Conservation (phyloP, 2,797 vertebrate species). For the Acridotheres tristis region DNA sequence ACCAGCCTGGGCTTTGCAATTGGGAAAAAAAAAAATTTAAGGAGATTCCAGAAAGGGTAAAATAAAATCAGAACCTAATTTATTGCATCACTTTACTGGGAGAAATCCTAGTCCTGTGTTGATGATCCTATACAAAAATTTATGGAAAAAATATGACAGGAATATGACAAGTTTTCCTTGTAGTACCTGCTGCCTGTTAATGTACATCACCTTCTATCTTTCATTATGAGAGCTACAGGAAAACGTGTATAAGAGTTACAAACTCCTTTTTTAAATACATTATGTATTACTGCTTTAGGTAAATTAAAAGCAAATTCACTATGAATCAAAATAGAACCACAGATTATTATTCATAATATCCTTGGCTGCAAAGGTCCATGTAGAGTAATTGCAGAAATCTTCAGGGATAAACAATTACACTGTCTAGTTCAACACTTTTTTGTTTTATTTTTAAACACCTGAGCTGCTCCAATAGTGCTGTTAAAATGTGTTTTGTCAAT, state of each 20-base stretch:
- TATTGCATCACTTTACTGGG: background rate
- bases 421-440: background rate
- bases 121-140: background rate
- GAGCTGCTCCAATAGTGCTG: background rate
- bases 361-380: background rate
- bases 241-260: background rate
- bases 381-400: background rate
- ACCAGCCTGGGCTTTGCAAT: background rate
- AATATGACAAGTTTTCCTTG: background rate
- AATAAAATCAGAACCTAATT: background rate
- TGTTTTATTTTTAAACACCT: background rate
- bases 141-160: background rate
- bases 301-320: background rate
- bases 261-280: background rate
- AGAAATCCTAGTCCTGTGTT: background rate
- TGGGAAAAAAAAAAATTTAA: background rate
- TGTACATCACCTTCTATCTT: background rate
- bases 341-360: background rate
- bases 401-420: background rate
- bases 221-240: background rate
- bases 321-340: background rate
- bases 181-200: background rate
- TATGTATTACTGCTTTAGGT: background rate
- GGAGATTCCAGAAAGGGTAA: background rate
- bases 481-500: background rate